Conservation (phyloP, 2,888 invertebrate species). For the Plebejus melissa region DNA sequence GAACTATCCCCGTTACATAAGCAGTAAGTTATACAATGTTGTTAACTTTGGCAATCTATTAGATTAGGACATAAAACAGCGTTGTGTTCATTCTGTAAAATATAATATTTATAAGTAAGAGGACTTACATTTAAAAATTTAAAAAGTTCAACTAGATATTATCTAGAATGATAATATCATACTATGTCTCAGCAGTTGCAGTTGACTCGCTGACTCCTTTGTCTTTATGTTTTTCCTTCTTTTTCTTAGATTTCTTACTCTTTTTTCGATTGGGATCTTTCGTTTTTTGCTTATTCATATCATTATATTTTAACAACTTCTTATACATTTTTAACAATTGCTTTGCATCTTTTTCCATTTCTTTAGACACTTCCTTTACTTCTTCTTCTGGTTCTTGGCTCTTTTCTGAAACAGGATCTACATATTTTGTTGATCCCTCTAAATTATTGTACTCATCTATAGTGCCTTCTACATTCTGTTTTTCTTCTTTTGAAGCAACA, state of each 20-base stretch:
- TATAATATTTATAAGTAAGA: too few relatives aligned
- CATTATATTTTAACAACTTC: constrained; percentile 63
- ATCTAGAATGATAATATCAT: neutral
- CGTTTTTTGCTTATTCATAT: constrained; percentile 48
- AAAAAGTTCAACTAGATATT: neutral
- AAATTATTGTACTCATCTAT: constrained; percentile 77
- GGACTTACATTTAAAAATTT: too few relatives aligned
- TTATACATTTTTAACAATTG: constrained; percentile 71
- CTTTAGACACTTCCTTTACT: constrained; percentile 37
- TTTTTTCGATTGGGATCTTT: constrained; percentile 54
- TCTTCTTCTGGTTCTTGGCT: constrained; percentile 34
- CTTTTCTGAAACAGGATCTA: constrained; percentile 52
- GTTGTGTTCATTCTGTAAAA: too few relatives aligned
- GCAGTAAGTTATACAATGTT: too few relatives aligned
- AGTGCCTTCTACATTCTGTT: constrained; percentile 60
- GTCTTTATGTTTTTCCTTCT: constrained; percentile 36
- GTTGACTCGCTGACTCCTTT: neutral
- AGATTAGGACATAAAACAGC: too few relatives aligned
- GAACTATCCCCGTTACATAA: too few relatives aligned
- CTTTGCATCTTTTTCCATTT: constrained; percentile 69
- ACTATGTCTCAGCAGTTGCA: neutral
- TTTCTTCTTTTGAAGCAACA: constrained; percentile 40
- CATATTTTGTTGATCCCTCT: constrained; percentile 58
- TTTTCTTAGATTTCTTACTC: constrained; percentile 54
- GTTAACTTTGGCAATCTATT: too few relatives aligned